Evolutionary conservation across 92 coral and sea anemone genomes (phyloP).

Genomic region (Palythoa heliodiscus): DNA sequence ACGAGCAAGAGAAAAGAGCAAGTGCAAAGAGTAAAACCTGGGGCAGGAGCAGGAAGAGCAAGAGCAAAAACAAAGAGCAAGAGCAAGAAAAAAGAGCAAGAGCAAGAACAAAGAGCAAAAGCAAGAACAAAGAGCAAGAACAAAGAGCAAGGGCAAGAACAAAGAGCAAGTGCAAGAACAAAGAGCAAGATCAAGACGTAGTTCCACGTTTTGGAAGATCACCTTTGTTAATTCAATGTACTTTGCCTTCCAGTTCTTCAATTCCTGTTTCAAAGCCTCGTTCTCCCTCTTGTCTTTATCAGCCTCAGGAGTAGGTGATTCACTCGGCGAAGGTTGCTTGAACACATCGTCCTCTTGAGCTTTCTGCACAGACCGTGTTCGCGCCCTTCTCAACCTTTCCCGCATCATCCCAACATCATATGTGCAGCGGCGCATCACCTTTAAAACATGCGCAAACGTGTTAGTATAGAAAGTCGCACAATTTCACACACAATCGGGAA

Average conservation of each 20-base stretch:
- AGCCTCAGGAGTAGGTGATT: slow-evolving; percentile 14
- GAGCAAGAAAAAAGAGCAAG: too few relatives aligned
- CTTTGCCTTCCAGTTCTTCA: slow-evolving; percentile 66
- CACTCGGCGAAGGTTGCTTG: slow-evolving; percentile 9
- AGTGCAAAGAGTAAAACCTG: too few relatives aligned
- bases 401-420: slow-evolving; percentile 71
- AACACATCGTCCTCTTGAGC: slow-evolving; percentile 14
- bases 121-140: too few relatives aligned
- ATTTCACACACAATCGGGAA: too few relatives aligned
- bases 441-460: neutral
- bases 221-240: slow-evolving; percentile 64
- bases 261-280: slow-evolving; percentile 64
- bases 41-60: neutral
- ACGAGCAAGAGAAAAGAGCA: too few relatives aligned
- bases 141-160: neutral
- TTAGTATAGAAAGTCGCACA: too few relatives aligned
- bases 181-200: too few relatives aligned
- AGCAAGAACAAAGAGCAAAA: too few relatives aligned
- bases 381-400: slow-evolving; percentile 56
- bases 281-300: slow-evolving; percentile 53
- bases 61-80: neutral
- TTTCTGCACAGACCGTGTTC: slow-evolving; percentile 51
- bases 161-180: neutral
- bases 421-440: slow-evolving; percentile 60
- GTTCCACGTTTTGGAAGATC: too few relatives aligned